Conservation (phyloP, 1,140 invertebrate genomes). For the Hormaphis cornu region DNA sequence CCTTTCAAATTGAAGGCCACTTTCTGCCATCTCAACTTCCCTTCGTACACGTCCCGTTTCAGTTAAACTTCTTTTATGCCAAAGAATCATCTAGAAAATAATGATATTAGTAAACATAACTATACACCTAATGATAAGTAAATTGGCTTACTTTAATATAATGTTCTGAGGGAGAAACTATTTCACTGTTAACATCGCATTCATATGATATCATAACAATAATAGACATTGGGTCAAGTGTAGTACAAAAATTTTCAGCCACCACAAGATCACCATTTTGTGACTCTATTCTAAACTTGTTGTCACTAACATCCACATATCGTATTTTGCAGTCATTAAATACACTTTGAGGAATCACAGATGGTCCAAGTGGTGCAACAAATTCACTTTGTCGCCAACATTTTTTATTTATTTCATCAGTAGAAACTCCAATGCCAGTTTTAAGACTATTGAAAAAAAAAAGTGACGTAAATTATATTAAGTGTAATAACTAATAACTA, state of each 20-base stretch:
- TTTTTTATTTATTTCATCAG: slow-evolving; percentile 44
- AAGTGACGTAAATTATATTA: too few relatives aligned
- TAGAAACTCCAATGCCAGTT: slow-evolving; percentile 20
- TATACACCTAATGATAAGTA: background rate
- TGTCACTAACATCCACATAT: slow-evolving; percentile 67
- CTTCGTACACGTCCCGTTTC: slow-evolving; percentile 66
- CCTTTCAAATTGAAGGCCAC: slow-evolving; percentile 68
- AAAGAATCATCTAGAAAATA: slow-evolving; percentile 56
- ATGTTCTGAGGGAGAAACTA: slow-evolving; percentile 34
- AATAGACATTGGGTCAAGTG: slow-evolving; percentile 64
- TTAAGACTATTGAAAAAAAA: slow-evolving; percentile 7
- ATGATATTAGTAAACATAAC: background rate
- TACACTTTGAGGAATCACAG: slow-evolving; percentile 35
- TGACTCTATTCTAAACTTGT: slow-evolving; percentile 65
- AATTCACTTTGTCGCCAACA: slow-evolving; percentile 68
- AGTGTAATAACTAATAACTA: too few relatives aligned
- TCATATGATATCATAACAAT: slow-evolving; percentile 42
- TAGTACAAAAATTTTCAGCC: slow-evolving; percentile 58
- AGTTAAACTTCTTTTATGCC: slow-evolving; percentile 69
- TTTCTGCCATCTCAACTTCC: slow-evolving; percentile 59
- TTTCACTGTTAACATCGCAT: slow-evolving; percentile 32
- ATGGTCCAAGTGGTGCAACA: slow-evolving; percentile 42
- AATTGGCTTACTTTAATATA: slow-evolving; percentile 34
- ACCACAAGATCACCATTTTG: slow-evolving; percentile 72
- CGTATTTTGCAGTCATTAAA: slow-evolving; percentile 52